A percentile compares a stretch with the other conserved stretches of the same genome.
Conservation (phyloP, 2,113 vertebrate species). For the Engraulis encrasicolus region DNA sequence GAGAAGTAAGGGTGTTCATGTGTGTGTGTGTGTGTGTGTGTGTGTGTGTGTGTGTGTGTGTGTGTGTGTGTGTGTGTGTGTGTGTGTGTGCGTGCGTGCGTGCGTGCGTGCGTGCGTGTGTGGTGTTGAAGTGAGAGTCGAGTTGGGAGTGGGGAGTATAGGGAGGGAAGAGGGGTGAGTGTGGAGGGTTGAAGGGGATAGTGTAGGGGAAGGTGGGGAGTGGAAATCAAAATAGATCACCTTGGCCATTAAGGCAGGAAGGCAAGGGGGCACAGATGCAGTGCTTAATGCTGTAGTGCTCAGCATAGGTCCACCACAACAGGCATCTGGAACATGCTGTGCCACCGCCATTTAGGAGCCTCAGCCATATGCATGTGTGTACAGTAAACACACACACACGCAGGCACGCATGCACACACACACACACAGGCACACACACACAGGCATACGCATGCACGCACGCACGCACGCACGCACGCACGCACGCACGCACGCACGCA, state of each 20-base stretch:
- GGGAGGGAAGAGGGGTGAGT: not conserved
- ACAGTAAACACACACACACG: too few relatives aligned
- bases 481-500: too few relatives aligned
- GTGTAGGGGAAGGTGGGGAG: not conserved
- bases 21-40: not conserved
- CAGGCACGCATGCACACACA: too few relatives aligned
- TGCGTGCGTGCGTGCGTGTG: not conserved
- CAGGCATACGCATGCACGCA: too few relatives aligned
- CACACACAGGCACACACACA: too few relatives aligned
- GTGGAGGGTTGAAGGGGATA: not conserved
- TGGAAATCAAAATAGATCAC: constrained; percentile 8
- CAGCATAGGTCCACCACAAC: too few relatives aligned
- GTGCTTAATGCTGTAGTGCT: not conserved
- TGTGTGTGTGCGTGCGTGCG: not conserved
- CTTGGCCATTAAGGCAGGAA: constrained; percentile 13
- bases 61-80: too few relatives aligned
- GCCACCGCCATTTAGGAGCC: not conserved
- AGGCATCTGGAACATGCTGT: not conserved
- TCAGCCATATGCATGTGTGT: too few relatives aligned
- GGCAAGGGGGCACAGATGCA: not conserved
- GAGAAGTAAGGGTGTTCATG: too few relatives aligned
- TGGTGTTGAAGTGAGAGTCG: not conserved
- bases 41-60: not conserved
- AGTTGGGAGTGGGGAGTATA: not conserved
- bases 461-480: too few relatives aligned